Conservation (phyloP, 2,888 invertebrate genomes). For the Anthoptus insignis region DNA sequence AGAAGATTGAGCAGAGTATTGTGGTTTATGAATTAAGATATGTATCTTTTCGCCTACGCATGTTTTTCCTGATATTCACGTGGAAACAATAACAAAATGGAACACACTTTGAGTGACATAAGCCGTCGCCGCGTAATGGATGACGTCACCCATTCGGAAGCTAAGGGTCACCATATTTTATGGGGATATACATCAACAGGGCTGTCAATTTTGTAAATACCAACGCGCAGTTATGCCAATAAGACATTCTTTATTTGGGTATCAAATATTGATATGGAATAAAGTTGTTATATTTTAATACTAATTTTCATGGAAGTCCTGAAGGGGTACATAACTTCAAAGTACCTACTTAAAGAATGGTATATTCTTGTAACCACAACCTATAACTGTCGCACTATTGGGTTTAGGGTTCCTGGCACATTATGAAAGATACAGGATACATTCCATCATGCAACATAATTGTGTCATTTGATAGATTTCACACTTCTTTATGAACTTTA, state of each 20-base stretch:
- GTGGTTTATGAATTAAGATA: not conserved
- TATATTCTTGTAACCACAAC: too few relatives aligned
- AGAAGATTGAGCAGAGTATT: too few relatives aligned
- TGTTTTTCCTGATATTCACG: not conserved
- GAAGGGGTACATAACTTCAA: too few relatives aligned
- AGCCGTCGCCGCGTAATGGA: constrained; percentile 11
- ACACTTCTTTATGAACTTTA: too few relatives aligned
- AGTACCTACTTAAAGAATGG: too few relatives aligned
- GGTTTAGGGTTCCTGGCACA: too few relatives aligned
- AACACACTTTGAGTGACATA: not conserved
- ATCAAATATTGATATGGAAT: not conserved
- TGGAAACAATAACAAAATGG: constrained; percentile 5
- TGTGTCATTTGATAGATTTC: too few relatives aligned
- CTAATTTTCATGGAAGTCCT: not conserved
- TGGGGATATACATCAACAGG: constrained; percentile 5
- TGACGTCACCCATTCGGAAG: constrained; percentile 8
- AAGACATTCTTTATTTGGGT: not conserved
- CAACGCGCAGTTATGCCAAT: constrained; percentile 3
- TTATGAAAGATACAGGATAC: too few relatives aligned
- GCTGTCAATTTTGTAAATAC: constrained; percentile 8
- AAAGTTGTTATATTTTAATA: not conserved
- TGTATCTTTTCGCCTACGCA: not conserved
- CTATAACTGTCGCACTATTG: too few relatives aligned
- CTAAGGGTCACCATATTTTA: constrained; percentile 16
- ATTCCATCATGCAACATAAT: too few relatives aligned